Percentiles rank a stretch among this genome's conserved stretches.
phyloP scores from a whole-genome alignment of 1,140 invertebrate genomes.

The Heliconius nattereri region DNA sequence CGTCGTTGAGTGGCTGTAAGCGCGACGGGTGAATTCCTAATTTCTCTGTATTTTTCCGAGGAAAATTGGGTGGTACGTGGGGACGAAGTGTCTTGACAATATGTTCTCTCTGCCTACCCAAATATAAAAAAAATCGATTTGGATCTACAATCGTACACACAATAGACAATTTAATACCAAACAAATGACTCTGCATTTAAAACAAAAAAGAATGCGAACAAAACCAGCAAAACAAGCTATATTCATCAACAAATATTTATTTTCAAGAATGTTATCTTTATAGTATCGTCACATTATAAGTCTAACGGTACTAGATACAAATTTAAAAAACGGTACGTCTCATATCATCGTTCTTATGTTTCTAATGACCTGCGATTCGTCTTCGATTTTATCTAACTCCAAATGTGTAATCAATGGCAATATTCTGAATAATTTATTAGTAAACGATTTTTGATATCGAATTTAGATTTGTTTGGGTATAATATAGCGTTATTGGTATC shows the following conservation, averaged over 20 bases:
- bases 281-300: neutral
- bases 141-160: too few relatives aligned
- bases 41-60: too few relatives aligned
- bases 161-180: neutral
- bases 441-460: neutral
- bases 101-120: too few relatives aligned
- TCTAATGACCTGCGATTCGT: neutral
- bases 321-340: neutral
- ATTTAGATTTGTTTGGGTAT: neutral
- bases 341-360: neutral
- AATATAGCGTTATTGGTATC: neutral
- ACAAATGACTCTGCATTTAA: too few relatives aligned
- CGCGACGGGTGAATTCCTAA: too few relatives aligned
- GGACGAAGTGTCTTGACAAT: too few relatives aligned
- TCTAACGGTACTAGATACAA: neutral
- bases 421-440: neutral
- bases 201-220: neutral
- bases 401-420: conserved; percentile 2
- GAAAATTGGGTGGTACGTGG: too few relatives aligned
- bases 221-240: neutral
- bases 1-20: too few relatives aligned
- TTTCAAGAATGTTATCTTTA: neutral
- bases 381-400: neutral
- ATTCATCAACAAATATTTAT: neutral
- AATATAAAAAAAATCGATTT: too few relatives aligned